Conservation (phyloP, 2,113 vertebrate species). For the human region DNA sequence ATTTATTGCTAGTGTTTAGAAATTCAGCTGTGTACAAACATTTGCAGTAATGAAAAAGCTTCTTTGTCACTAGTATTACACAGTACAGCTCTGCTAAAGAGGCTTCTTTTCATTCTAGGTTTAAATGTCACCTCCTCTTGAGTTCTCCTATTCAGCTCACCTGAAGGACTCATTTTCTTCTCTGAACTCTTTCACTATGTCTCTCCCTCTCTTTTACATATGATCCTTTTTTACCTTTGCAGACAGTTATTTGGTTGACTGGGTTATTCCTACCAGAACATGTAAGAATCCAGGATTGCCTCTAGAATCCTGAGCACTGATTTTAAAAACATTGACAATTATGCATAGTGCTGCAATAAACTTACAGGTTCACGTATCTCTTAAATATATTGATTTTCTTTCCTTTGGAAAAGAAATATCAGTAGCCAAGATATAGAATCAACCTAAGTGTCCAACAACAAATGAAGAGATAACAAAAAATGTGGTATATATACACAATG, state of each 20-base stretch:
- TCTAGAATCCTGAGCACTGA: neutral
- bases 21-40: neutral
- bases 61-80: neutral
- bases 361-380: neutral
- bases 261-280: neutral
- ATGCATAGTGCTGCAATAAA: neutral
- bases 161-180: neutral
- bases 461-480: neutral
- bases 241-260: neutral
- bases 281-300: neutral
- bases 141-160: fast-evolving
- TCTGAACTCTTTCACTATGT: neutral
- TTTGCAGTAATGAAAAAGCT: neutral
- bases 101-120: neutral
- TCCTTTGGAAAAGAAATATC: neutral
- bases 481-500: neutral
- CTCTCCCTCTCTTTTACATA: neutral
- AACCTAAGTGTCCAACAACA: neutral
- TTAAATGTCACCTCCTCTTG: neutral
- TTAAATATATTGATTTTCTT: neutral
- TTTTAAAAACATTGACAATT: neutral
- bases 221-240: neutral
- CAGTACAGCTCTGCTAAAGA: neutral
- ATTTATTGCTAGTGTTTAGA: no score
- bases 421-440: neutral